Evolutionary conservation across 2,888 invertebrate genomes (phyloP), one percentile per base, ranked within the genome.

Genomic region (Pherbina coryleti): DNA sequence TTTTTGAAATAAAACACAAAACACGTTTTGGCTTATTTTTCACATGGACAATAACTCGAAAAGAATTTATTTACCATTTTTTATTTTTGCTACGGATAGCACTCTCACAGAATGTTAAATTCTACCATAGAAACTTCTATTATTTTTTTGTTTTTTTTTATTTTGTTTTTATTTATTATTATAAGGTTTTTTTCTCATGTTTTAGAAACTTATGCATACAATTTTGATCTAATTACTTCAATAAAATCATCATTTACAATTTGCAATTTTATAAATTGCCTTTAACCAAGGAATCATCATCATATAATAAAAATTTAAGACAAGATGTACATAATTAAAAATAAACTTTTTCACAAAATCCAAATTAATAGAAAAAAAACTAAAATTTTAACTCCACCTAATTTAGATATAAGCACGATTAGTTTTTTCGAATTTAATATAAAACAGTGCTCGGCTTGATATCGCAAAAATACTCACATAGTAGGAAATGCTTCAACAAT

Each of bases 211-310:
- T 66, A 75, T 25, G 53, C 37, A 49, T 64, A 73, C 28, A 67
- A 75, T 75, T 75, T 75, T 55, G 75, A 34, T 66, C 49, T 67
- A 67, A 66, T 67, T 66, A 53, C 53, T 64, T 64, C 34, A 75
- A 66, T 75, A 55, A 51, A 73, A 73, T 49, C 8, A 64, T 31
- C 60, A 60, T 73, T 73, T 62, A 74, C 62, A 49, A 31, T 44
- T 60, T 74, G 51, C 44, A 66, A 75, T 55, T 67, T 67, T 34
- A 28, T 62, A 62, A 25, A 49, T 49, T 73, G 37, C 25, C 44
- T 37, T 37, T 57, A 72, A 70, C 14, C 25, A 25, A 55, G 22
- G 17, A 62, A 62, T 31, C 25, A 64, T 49, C 31, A 70, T 51
- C 2, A 14, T 51, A 55, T 28, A 31, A 53, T 11, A 70, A 70